Percentiles rank a stretch among this genome's conserved stretches.
phyloP scores from a whole-genome alignment of 2,888 invertebrate genomes.

The Drosophila putrida region DNA sequence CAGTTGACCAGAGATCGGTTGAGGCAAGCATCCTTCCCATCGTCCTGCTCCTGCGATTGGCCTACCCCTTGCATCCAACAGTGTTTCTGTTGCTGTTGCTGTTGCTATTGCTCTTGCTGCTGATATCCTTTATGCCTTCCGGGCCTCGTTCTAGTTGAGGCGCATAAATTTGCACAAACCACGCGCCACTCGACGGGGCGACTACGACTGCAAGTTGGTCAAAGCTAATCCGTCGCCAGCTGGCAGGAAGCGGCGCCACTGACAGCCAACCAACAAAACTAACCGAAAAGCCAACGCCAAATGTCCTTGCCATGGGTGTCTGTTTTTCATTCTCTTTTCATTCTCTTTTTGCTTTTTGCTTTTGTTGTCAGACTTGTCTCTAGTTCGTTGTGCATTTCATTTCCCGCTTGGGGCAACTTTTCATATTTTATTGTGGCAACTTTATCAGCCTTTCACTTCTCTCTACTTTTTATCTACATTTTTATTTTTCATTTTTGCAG shows the following conservation, averaged over 20 bases:
- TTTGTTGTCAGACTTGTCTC: constrained; percentile 37
- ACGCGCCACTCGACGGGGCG: constrained; percentile 36
- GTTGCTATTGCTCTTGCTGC: constrained; percentile 19
- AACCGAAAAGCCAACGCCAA: constrained; percentile 55
- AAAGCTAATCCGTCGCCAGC: constrained; percentile 58
- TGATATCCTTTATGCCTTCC: constrained; percentile 71
- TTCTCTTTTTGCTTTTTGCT: neutral
- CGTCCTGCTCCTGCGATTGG: neutral
- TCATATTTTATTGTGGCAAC: constrained; percentile 63
- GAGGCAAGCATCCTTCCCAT: constrained; percentile 31
- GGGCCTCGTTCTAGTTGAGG: constrained; percentile 32
- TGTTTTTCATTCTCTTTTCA: constrained; percentile 4
- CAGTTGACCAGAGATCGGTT: constrained; percentile 61
- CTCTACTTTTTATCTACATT: constrained; percentile 23
- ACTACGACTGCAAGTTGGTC: constrained; percentile 46
- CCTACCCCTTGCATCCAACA: neutral
- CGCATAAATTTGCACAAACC: constrained; percentile 67
- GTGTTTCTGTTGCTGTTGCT: neutral
- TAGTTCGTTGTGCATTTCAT: constrained; percentile 61
- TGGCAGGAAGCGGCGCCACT: constrained; percentile 66
- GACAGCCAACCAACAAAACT: constrained; percentile 54
- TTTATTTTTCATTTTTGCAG: constrained; percentile 14
- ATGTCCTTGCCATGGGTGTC: constrained; percentile 26
- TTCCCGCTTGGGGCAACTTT: constrained; percentile 56
- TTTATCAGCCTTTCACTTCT: constrained; percentile 37